These are phyloP conservation scores for Isotomurus palustris DNA, from an alignment of 2,888 invertebrate genomes.

Conservation along the genomic window DNA sequence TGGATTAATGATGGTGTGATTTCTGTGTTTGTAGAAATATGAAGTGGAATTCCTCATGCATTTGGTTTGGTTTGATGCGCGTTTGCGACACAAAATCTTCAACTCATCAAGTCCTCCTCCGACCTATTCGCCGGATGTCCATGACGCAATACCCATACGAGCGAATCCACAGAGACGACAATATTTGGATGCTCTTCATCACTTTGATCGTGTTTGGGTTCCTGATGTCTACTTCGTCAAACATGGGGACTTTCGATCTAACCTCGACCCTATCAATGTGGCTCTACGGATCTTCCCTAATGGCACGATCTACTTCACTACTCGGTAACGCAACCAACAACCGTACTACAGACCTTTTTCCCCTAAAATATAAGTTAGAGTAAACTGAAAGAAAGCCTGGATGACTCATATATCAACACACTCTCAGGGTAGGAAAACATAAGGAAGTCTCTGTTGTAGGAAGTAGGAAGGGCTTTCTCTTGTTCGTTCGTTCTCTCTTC, in stretches of 20 bases:
- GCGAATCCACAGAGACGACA: slow-evolving; percentile 36
- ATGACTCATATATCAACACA: neutral
- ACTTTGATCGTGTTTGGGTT: slow-evolving; percentile 64
- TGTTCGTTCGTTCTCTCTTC: neutral
- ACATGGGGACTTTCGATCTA: slow-evolving; percentile 94
- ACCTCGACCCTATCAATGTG: slow-evolving; percentile 87
- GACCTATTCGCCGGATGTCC: slow-evolving; percentile 33
- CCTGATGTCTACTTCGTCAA: slow-evolving; percentile 94
- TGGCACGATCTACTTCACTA: slow-evolving; percentile 89
- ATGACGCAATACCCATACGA: slow-evolving; percentile 43
- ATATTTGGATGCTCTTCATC: slow-evolving; percentile 86
- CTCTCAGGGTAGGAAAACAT: no score
- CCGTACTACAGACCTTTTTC: neutral
- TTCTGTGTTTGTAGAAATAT: slow-evolving; percentile 70
- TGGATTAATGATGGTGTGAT: neutral
- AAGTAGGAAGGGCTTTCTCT: neutral
- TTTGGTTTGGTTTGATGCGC: slow-evolving; percentile 89
- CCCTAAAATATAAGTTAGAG: neutral
- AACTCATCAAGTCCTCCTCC: slow-evolving; percentile 56
- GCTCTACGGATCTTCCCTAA: slow-evolving; percentile 86
- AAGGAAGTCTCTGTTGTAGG: neutral
- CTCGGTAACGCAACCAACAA: no score
- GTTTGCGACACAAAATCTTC: slow-evolving; percentile 80
- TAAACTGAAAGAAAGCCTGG: neutral
- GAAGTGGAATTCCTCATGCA: slow-evolving; percentile 91